phyloP scores from a whole-genome alignment of 35 echinoderm and acorn worm species.

The Diadema setosum region DNA sequence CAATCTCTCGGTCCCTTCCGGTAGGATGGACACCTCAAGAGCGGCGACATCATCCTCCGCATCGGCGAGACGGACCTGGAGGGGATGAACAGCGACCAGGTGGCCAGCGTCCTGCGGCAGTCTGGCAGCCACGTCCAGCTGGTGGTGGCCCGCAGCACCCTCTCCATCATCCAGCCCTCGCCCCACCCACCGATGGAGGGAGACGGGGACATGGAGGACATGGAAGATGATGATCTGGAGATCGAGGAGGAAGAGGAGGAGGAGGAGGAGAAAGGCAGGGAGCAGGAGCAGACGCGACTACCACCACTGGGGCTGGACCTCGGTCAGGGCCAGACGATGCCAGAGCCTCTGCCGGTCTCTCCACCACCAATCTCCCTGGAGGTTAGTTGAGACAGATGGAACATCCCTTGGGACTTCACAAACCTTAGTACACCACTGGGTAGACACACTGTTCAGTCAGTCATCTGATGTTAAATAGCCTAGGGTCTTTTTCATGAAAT shows the following conservation, averaged over 20 bases:
- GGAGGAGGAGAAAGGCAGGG: not conserved
- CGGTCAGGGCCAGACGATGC: not conserved
- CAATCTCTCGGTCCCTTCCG: not conserved
- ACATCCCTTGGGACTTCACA: too few relatives aligned
- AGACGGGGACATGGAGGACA: not conserved
- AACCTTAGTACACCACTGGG: too few relatives aligned
- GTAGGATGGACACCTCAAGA: slow-evolving; percentile 86
- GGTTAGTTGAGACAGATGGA: not conserved
- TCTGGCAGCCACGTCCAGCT: slow-evolving; percentile 79
- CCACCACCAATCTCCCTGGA: slow-evolving; percentile 37
- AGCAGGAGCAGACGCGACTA: not conserved
- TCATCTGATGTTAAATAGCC: too few relatives aligned
- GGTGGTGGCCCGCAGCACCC: slow-evolving; percentile 56
- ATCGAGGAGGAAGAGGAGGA: too few relatives aligned
- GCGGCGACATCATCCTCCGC: slow-evolving; percentile 88
- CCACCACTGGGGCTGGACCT: slow-evolving; percentile 15
- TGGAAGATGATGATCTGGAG: slow-evolving; percentile 2
- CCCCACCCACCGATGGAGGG: not conserved
- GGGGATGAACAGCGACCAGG: slow-evolving; percentile 88
- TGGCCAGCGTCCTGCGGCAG: slow-evolving; percentile 82
- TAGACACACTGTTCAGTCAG: too few relatives aligned
- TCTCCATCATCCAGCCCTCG: not conserved
- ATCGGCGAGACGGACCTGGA: slow-evolving; percentile 87
- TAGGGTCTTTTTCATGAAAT: too few relatives aligned
- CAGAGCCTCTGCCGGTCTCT: slow-evolving; percentile 25